Evolutionary conservation across 1,140 invertebrate genomes (phyloP).

Genomic region (Eriocheir sinensis): DNA sequence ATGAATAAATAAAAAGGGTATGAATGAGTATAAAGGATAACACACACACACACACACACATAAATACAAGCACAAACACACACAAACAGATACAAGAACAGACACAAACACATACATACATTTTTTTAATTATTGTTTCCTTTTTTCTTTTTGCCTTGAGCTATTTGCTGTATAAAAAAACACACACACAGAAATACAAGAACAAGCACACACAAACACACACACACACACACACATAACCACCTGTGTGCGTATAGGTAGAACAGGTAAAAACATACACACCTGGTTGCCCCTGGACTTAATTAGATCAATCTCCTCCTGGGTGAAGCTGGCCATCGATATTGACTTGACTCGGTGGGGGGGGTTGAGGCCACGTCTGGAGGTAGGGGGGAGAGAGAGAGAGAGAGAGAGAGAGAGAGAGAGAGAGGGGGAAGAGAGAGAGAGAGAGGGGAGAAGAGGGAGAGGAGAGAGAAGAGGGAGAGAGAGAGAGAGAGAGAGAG

Average conservation of each 20-base stretch:
- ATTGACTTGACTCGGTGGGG: conserved; percentile 99
- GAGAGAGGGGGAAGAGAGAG: neutral
- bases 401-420: too few relatives aligned
- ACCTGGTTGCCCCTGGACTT: conserved; percentile 95
- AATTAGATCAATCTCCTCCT: conserved; percentile 96
- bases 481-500: neutral
- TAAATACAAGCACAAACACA: too few relatives aligned
- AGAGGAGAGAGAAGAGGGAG: neutral
- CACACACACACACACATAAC: neutral
- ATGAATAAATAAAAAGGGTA: too few relatives aligned
- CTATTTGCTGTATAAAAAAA: too few relatives aligned
- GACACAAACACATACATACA: too few relatives aligned
- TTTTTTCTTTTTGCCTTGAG: too few relatives aligned
- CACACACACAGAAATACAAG: neutral
- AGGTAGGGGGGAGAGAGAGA: conserved; percentile 73
- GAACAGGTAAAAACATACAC: too few relatives aligned
- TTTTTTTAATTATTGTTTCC: too few relatives aligned
- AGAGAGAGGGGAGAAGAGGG: neutral
- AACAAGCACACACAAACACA: neutral
- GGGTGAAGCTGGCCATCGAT: conserved; percentile 98
- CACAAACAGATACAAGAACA: too few relatives aligned
- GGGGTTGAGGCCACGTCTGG: conserved; percentile 97
- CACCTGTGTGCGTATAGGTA: too few relatives aligned
- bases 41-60: too few relatives aligned
- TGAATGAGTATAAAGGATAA: too few relatives aligned